These are phyloP conservation scores for Cylindroiulus punctatus DNA, from an alignment of 2,888 invertebrate genomes.

Conservation along the genomic window DNA sequence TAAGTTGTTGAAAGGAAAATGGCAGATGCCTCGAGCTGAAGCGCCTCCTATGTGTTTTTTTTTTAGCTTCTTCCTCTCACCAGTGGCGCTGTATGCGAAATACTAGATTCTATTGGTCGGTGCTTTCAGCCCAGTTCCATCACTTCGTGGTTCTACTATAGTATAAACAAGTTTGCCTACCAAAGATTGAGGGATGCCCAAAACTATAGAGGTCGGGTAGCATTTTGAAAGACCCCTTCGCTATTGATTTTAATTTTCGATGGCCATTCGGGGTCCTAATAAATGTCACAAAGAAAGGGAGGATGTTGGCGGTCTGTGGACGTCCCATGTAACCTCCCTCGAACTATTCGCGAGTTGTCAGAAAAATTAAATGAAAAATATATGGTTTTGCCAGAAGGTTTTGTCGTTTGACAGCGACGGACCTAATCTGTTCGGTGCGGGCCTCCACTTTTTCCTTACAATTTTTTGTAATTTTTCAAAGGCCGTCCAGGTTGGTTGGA, in stretches of 20 bases:
- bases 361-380: constrained; percentile 33
- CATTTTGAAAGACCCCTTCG: background rate
- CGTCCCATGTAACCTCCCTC: background rate
- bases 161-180: too few species aligned
- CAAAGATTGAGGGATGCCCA: background rate
- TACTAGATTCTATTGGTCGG: too few species aligned
- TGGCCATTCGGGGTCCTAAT: constrained; percentile 42
- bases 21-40: too few species aligned
- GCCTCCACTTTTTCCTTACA: background rate
- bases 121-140: too few species aligned
- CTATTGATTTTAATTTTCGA: constrained; percentile 42
- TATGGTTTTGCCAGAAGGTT: constrained; percentile 24
- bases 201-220: background rate
- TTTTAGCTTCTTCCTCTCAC: too few species aligned
- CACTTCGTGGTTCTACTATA: too few species aligned
- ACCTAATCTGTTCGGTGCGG: constrained; percentile 15
- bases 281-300: constrained; percentile 1
- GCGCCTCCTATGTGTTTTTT: too few species aligned
- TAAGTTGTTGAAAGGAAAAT: too few species aligned
- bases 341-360: constrained; percentile 12
- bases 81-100: too few species aligned
- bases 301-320: background rate
- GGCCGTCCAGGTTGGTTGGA: background rate
- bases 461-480: constrained; percentile 11
- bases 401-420: constrained; percentile 36